phyloP scores from a whole-genome alignment of 1,140 invertebrate species.

The Atta colombica region DNA sequence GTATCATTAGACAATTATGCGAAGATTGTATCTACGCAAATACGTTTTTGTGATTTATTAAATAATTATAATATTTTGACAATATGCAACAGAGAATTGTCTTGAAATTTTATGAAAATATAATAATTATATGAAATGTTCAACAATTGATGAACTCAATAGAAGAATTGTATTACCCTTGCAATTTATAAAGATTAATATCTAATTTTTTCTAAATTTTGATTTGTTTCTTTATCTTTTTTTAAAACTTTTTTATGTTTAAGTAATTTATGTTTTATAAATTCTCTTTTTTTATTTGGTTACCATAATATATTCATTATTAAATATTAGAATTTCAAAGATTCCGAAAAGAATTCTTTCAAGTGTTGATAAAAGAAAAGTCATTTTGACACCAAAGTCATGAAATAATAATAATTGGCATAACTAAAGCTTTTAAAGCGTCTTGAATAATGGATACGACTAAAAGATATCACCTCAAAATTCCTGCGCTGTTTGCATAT shows the following conservation, averaged over 20 bases:
- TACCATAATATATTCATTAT: neutral
- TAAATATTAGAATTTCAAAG: neutral
- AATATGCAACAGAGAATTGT: neutral
- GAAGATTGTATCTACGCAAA: neutral
- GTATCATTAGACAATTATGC: conserved; percentile 14
- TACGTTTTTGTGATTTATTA: neutral
- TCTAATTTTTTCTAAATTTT: too few species aligned
- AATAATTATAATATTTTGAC: neutral
- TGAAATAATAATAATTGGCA: neutral
- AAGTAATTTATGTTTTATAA: too few species aligned
- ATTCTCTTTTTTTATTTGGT: neutral
- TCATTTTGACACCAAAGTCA: neutral
- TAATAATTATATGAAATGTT: neutral
- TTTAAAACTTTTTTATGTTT: too few species aligned
- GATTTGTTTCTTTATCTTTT: too few species aligned
- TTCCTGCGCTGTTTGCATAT: conserved; percentile 38
- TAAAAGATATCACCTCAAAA: conserved; percentile 38
- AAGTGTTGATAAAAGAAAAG: neutral
- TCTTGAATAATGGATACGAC: neutral
- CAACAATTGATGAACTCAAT: neutral
- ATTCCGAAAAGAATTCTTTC: neutral
- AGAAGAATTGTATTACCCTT: neutral
- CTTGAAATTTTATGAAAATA: neutral
- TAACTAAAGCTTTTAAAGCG: neutral
- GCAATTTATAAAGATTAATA: neutral